Evolutionary conservation across 2,113 vertebrate genomes (phyloP).

Genomic region (Spermophilus dauricus): DNA sequence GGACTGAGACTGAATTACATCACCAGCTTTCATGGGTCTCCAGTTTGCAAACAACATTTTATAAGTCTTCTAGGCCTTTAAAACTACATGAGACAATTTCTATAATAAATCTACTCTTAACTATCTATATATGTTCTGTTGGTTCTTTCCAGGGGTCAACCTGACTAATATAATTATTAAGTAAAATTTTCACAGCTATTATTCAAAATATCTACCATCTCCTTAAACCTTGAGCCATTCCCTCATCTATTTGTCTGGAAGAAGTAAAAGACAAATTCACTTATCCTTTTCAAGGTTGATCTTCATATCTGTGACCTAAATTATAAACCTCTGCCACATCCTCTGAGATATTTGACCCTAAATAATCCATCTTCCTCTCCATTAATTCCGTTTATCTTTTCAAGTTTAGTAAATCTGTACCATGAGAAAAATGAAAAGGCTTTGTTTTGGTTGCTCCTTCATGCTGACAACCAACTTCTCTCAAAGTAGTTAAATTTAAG

Average conservation of each 20-base stretch:
- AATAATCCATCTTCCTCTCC: background rate
- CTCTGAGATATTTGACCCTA: background rate
- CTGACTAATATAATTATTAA: background rate
- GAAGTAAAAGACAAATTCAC: background rate
- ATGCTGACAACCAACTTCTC: background rate
- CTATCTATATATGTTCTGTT: background rate
- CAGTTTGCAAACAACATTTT: background rate
- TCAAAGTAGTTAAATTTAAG: background rate
- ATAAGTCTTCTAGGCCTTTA: background rate
- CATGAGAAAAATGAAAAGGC: background rate
- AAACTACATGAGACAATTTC: background rate
- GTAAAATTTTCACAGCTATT: background rate
- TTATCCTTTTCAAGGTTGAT: background rate
- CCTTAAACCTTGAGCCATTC: background rate
- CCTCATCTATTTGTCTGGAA: background rate
- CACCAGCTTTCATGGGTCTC: too few relatives aligned
- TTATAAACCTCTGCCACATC: background rate
- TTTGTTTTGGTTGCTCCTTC: background rate
- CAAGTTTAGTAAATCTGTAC: background rate
- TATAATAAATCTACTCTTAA: background rate
- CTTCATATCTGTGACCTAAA: background rate
- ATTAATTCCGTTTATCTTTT: background rate
- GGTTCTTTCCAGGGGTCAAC: background rate
- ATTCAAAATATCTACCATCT: background rate
- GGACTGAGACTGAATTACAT: background rate